Evolutionary conservation across 53 echinoderm and acorn worm species (phyloP).

Genomic region (Crossaster papposus): DNA sequence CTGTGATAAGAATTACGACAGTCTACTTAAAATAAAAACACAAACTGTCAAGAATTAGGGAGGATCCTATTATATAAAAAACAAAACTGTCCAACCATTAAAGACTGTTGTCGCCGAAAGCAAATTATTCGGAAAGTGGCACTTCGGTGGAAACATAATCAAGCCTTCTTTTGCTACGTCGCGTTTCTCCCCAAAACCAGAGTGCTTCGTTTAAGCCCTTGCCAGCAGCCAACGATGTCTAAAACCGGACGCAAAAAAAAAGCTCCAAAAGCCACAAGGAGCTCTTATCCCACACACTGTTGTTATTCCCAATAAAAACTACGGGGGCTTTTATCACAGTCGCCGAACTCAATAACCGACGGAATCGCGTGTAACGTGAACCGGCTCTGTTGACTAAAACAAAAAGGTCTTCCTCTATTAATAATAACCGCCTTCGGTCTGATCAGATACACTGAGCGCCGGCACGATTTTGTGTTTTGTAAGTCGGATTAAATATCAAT

Average conservation of each 20-base stretch:
- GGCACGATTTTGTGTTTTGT: neutral
- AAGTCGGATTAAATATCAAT: conserved; percentile 17
- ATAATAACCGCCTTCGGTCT: neutral
- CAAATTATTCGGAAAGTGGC: neutral
- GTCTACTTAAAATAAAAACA: too few relatives aligned
- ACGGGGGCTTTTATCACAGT: neutral
- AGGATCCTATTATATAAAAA: too few relatives aligned
- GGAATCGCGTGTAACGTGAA: neutral
- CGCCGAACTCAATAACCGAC: neutral
- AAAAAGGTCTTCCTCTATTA: neutral
- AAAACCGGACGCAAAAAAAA: neutral
- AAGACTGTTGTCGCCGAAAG: too few relatives aligned
- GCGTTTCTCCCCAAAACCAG: neutral
- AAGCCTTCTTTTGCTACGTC: neutral
- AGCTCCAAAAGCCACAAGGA: too few relatives aligned
- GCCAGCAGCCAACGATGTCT: neutral
- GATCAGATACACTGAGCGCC: neutral
- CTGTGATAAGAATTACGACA: too few relatives aligned
- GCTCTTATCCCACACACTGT: neutral
- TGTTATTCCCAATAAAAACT: neutral
- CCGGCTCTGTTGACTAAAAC: neutral
- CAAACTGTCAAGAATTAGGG: too few relatives aligned
- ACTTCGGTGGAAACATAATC: neutral
- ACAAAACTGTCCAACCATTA: too few relatives aligned
- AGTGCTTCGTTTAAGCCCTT: neutral